These are phyloP conservation scores for Aethes cnicana DNA, from an alignment of 2,888 invertebrate species.

Conservation along the genomic window DNA sequence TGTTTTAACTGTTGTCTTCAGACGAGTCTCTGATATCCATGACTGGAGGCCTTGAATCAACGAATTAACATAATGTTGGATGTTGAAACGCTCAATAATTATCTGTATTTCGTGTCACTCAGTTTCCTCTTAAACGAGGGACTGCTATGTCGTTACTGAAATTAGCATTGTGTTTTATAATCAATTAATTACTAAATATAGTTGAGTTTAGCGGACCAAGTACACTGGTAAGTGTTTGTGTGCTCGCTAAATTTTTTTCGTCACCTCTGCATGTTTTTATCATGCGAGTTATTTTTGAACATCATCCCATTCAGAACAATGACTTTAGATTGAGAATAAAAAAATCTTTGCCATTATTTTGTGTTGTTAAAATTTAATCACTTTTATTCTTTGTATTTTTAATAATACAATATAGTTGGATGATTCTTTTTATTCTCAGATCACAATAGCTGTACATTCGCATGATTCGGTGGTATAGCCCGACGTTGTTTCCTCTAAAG, in stretches of 20 bases:
- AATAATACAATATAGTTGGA: no score
- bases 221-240: slow-evolving; percentile 32
- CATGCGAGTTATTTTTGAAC: slow-evolving; percentile 46
- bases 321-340: no score
- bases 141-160: slow-evolving; percentile 30
- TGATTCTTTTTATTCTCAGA: no score
- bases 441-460: slow-evolving; percentile 41
- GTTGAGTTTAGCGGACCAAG: slow-evolving; percentile 20
- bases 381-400: no score
- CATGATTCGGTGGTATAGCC: slow-evolving; percentile 56
- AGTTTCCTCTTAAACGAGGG: slow-evolving; percentile 47
- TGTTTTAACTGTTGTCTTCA: slow-evolving; percentile 9
- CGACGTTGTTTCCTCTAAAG: slow-evolving; percentile 36
- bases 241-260: slow-evolving; percentile 31
- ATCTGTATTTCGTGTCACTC: slow-evolving; percentile 39
- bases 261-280: slow-evolving; percentile 53
- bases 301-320: slow-evolving; percentile 38
- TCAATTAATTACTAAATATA: slow-evolving; percentile 8
- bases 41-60: slow-evolving; percentile 54
- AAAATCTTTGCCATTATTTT: no score
- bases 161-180: slow-evolving; percentile 11
- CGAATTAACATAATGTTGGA: slow-evolving; percentile 52
- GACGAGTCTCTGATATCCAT: slow-evolving; percentile 32
- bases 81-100: no score
- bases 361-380: no score